A percentile compares a stretch with the other conserved stretches of the same genome.
These are phyloP conservation scores for Anticlea derivata DNA, from an alignment of 2,888 invertebrate genomes.

Conservation along the genomic window DNA sequence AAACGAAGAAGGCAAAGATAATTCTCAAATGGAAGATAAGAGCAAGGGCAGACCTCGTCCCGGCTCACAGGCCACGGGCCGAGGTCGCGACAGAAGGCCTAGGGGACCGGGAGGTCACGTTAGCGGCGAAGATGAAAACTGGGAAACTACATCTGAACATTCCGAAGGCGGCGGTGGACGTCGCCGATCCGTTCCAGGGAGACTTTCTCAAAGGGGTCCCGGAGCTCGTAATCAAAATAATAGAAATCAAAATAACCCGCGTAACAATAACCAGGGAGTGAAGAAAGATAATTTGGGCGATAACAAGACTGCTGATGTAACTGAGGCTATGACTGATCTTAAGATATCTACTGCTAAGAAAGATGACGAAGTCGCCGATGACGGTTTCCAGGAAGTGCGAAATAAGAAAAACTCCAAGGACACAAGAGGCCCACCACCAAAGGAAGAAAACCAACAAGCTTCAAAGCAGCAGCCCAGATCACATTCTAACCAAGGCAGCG, in stretches of 20 bases:
- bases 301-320: constrained; percentile 64
- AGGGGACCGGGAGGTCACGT: constrained; percentile 63
- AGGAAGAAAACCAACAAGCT: constrained; percentile 64
- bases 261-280: constrained; percentile 52
- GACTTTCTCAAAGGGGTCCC: constrained; percentile 60
- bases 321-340: constrained; percentile 73
- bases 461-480: constrained; percentile 72
- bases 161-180: constrained; percentile 83
- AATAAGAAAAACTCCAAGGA: constrained; percentile 90
- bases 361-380: constrained; percentile 83
- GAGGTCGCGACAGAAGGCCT: constrained; percentile 73
- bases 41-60: constrained; percentile 86
- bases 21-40: constrained; percentile 83
- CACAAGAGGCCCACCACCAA: constrained; percentile 59
- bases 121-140: constrained; percentile 86
- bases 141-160: constrained; percentile 94
- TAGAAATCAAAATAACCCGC: constrained; percentile 60
- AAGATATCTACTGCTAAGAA: constrained; percentile 65
- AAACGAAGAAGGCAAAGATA: constrained; percentile 67
- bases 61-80: constrained; percentile 84
- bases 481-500: constrained; percentile 74
- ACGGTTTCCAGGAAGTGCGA: constrained; percentile 93
- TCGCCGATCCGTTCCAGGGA: constrained; percentile 60
- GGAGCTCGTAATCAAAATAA: constrained; percentile 65
- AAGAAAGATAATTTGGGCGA: constrained; percentile 64